Evolutionary conservation across 2,888 invertebrate species (phyloP).

Genomic region (Lithophane leautieri): DNA sequence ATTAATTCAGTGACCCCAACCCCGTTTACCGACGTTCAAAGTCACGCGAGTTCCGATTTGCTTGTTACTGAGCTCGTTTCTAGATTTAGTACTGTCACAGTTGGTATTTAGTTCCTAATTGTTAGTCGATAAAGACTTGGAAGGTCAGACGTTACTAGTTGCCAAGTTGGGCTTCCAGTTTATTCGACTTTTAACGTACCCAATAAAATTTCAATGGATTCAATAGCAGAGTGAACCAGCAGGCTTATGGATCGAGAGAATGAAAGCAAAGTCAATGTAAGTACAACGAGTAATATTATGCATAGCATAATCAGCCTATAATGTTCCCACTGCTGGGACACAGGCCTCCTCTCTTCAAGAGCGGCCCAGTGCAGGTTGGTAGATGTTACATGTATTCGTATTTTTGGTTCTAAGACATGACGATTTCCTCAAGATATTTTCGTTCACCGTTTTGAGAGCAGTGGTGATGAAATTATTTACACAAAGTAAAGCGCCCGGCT

Average conservation of each 20-base stretch:
- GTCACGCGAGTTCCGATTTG: slow-evolving; percentile 74
- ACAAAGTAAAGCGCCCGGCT: too few relatives aligned
- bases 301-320: too few relatives aligned
- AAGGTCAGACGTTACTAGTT: slow-evolving; percentile 19
- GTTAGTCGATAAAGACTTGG: slow-evolving; percentile 23
- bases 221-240: not conserved
- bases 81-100: slow-evolving; percentile 18
- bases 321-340: too few relatives aligned
- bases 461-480: too few relatives aligned
- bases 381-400: too few relatives aligned
- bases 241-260: not conserved
- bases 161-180: slow-evolving; percentile 11
- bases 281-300: too few relatives aligned
- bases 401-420: too few relatives aligned
- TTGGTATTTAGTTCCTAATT: slow-evolving; percentile 26
- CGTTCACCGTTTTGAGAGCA: too few relatives aligned
- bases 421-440: too few relatives aligned
- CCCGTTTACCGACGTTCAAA: slow-evolving; percentile 77
- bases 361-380: too few relatives aligned
- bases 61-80: slow-evolving; percentile 50
- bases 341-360: too few relatives aligned
- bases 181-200: not conserved
- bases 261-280: not conserved
- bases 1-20: slow-evolving; percentile 78
- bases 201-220: too few relatives aligned